phyloP scores from a whole-genome alignment of 2,888 invertebrate species.

The Mythimna lalbum region DNA sequence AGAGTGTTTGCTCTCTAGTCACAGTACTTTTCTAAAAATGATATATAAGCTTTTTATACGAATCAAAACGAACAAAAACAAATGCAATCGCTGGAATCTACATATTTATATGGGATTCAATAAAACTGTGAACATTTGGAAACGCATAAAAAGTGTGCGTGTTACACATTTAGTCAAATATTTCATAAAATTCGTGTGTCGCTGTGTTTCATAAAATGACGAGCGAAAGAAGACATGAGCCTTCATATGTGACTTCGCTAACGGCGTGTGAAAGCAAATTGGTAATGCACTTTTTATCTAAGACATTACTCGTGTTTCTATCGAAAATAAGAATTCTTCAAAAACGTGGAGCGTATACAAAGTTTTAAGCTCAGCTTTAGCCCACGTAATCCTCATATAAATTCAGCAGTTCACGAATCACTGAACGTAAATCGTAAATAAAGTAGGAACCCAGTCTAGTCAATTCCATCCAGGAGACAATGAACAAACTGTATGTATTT shows the following conservation, averaged over 20 bases:
- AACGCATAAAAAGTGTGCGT: slow-evolving; percentile 37
- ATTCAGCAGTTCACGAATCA: slow-evolving; percentile 40
- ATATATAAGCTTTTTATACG: slow-evolving; percentile 6
- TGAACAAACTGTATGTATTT: slow-evolving; percentile 58
- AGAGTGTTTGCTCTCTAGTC: no score
- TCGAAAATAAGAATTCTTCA: slow-evolving; percentile 15
- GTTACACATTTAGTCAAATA: slow-evolving; percentile 33
- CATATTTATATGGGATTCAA: slow-evolving; percentile 42
- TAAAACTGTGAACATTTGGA: slow-evolving; percentile 41
- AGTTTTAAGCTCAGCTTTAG: slow-evolving; percentile 28
- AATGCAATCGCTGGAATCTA: slow-evolving; percentile 35
- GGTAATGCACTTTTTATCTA: slow-evolving; percentile 84
- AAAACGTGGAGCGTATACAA: slow-evolving; percentile 9
- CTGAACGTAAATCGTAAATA: slow-evolving; percentile 37
- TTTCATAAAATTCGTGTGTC: slow-evolving; percentile 40
- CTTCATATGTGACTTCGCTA: slow-evolving; percentile 71
- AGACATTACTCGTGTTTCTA: slow-evolving; percentile 40
- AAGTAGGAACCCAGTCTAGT: slow-evolving; percentile 38
- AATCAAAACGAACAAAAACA: slow-evolving; percentile 27
- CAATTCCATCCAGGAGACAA: slow-evolving; percentile 52
- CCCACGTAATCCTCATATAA: slow-evolving; percentile 29
- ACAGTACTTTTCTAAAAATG: background rate
- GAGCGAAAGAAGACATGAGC: slow-evolving; percentile 39
- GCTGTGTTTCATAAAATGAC: slow-evolving; percentile 39
- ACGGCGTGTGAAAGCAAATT: slow-evolving; percentile 82